Evolutionary conservation across 2,888 invertebrate species (phyloP).

Genomic region (Trachelus stipa): DNA sequence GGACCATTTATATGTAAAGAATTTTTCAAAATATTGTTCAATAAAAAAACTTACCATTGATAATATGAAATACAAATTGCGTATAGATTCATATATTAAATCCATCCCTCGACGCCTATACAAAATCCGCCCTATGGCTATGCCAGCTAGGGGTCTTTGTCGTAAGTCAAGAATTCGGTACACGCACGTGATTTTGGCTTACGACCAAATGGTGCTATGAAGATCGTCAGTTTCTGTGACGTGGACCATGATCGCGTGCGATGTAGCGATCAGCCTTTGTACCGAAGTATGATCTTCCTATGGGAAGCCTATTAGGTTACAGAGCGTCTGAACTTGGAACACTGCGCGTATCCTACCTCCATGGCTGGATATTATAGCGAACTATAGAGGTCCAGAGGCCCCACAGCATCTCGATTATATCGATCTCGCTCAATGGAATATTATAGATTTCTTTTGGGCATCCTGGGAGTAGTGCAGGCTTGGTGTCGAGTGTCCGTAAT

Average conservation of each 20-base stretch:
- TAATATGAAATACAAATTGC: background rate
- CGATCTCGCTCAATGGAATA: constrained; percentile 51
- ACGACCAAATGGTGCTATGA: constrained; percentile 55
- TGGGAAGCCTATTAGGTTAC: constrained; percentile 64
- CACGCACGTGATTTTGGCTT: constrained; percentile 34
- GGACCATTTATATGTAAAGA: background rate
- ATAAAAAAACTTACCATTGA: background rate
- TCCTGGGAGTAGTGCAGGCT: constrained; percentile 9
- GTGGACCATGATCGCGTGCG: constrained; percentile 63
- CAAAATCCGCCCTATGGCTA: background rate
- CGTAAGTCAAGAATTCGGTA: background rate
- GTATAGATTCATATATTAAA: background rate
- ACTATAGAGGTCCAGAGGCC: constrained; percentile 21
- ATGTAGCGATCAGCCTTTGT: constrained; percentile 65
- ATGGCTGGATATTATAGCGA: constrained; percentile 30
- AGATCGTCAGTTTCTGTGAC: constrained; percentile 63
- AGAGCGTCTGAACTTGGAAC: constrained; percentile 27
- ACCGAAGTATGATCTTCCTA: constrained; percentile 61
- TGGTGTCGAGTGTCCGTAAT: constrained; percentile 57
- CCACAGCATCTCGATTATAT: constrained; percentile 44
- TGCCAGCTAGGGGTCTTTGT: background rate
- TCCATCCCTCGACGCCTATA: background rate
- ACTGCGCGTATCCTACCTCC: constrained; percentile 24
- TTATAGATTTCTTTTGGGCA: constrained; percentile 39
- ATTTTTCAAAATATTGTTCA: background rate